Conservation (phyloP, 2,888 invertebrate species). For the Trypoxylon attenuatum region DNA sequence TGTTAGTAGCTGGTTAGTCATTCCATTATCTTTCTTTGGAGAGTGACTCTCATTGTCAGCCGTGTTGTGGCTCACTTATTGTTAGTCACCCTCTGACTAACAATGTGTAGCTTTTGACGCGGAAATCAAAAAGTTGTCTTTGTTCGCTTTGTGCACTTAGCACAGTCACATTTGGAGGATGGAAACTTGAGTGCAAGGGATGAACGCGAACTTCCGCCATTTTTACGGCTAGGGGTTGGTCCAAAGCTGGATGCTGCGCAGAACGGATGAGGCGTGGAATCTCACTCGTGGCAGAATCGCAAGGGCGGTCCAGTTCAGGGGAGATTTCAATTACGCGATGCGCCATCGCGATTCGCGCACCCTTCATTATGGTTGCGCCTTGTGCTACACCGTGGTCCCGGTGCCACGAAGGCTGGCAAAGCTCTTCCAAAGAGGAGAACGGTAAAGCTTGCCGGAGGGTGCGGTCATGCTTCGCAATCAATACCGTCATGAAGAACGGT, state of each 20-base stretch:
- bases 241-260: slow-evolving; percentile 55
- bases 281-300: neutral
- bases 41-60: neutral
- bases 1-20: neutral
- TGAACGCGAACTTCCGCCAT: slow-evolving; percentile 37
- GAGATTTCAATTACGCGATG: neutral
- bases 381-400: neutral
- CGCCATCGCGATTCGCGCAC: neutral
- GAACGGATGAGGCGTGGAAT: neutral
- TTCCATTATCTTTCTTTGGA: neutral
- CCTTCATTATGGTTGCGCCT: neutral
- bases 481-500: no score
- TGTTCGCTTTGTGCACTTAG: no score
- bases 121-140: no score
- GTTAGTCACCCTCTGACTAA: no score
- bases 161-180: no score
- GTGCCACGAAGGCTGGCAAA: neutral
- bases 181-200: slow-evolving; percentile 5
- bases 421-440: slow-evolving; percentile 7
- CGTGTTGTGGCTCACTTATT: neutral
- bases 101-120: no score
- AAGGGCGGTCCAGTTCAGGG: no score
- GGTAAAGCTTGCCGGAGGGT: slow-evolving; percentile 51
- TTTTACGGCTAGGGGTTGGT: slow-evolving; percentile 45
- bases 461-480: slow-evolving; percentile 56